Conservation (phyloP, 2,888 invertebrate genomes). For the Eugnorisma glareosa region DNA sequence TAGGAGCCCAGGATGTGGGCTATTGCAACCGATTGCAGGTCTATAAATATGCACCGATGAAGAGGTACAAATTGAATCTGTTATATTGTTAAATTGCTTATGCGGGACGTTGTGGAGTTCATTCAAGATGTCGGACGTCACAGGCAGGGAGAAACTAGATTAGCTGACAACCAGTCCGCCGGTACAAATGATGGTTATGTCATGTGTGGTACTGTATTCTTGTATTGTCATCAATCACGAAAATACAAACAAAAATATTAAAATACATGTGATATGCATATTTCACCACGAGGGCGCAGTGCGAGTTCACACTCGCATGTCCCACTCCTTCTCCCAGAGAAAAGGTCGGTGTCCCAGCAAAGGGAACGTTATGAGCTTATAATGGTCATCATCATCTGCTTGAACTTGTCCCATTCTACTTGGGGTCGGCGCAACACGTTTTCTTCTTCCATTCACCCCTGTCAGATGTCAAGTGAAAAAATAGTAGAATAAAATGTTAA, state of each 20-base stretch:
- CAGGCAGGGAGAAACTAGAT: too few relatives aligned
- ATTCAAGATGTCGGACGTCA: slow-evolving; percentile 1
- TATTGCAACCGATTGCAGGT: slow-evolving; percentile 38
- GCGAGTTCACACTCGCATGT: too few relatives aligned
- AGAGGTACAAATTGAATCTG: slow-evolving; percentile 34
- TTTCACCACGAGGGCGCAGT: too few relatives aligned
- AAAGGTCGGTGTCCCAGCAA: background rate
- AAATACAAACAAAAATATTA: too few relatives aligned
- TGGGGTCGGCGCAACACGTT: background rate
- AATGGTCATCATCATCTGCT: background rate
- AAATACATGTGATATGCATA: background rate
- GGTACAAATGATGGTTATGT: background rate
- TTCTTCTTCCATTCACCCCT: background rate
- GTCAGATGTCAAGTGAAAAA: background rate
- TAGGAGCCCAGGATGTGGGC: slow-evolving; percentile 17
- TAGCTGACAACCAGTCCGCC: background rate
- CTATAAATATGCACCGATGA: slow-evolving; percentile 37
- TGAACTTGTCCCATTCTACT: background rate
- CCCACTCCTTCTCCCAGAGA: background rate
- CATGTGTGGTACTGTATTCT: background rate
- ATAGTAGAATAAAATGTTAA: too few relatives aligned
- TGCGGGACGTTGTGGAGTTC: background rate
- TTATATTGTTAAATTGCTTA: slow-evolving; percentile 33
- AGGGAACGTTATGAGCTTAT: background rate
- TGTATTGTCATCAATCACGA: background rate